Conservation (phyloP, 2,113 vertebrate genomes). For the Bungarus multicinctus region DNA sequence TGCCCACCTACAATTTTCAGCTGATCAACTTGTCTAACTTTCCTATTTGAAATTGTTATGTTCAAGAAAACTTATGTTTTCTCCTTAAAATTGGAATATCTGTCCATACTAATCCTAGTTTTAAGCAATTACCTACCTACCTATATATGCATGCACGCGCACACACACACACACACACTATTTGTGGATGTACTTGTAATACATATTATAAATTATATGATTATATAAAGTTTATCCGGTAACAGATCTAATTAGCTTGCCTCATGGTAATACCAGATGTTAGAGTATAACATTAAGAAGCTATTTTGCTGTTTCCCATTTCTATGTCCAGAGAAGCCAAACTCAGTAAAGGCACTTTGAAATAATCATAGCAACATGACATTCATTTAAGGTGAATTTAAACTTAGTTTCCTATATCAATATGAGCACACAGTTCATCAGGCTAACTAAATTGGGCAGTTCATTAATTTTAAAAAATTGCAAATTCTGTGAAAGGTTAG, state of each 20-base stretch:
- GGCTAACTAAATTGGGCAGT: neutral
- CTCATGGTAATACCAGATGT: neutral
- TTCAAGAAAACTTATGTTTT: neutral
- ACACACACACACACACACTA: no score
- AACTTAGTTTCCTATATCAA: neutral
- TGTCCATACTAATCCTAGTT: neutral
- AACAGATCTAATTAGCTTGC: neutral
- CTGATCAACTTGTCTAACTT: neutral
- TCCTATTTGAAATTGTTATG: neutral
- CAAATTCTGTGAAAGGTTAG: neutral
- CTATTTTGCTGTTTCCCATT: neutral
- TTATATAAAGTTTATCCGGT: neutral
- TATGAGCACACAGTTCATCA: neutral
- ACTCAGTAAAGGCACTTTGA: neutral
- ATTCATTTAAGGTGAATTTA: neutral
- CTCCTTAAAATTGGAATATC: neutral
- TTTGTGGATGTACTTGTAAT: neutral
- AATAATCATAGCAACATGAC: neutral
- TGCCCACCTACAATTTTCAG: neutral
- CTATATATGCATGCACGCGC: neutral
- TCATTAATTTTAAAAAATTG: neutral
- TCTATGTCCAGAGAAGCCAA: neutral
- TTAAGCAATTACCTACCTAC: neutral
- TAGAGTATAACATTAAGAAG: neutral
- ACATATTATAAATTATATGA: neutral